A percentile compares a stretch with the other conserved stretches of the same genome.
Conservation (phyloP, 2,113 vertebrate species). For the human (Homo sapiens) region GRCh38 chr11:28901001-28901500, state of each 20-base stretch:
- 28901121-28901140: background rate
- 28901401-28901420: background rate
- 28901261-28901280: background rate
- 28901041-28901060: background rate
- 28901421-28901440: background rate
- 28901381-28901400: background rate
- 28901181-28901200: background rate
- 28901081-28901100: constrained; percentile 40
- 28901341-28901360: background rate
- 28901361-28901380: background rate
- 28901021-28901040: constrained; percentile 23
- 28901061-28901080: constrained; percentile 42
- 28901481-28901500: background rate
- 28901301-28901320: background rate
- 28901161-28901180: background rate
- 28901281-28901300: background rate
- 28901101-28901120: constrained; percentile 25
- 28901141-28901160: background rate
- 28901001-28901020: constrained; percentile 32
- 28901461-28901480: background rate
- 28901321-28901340: background rate
- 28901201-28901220: background rate
- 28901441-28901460: background rate
- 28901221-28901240: background rate
- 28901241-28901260: constrained; percentile 33